Evolutionary conservation across 1,140 invertebrate species (phyloP).

Genomic region (Episyrphus balteatus): DNA sequence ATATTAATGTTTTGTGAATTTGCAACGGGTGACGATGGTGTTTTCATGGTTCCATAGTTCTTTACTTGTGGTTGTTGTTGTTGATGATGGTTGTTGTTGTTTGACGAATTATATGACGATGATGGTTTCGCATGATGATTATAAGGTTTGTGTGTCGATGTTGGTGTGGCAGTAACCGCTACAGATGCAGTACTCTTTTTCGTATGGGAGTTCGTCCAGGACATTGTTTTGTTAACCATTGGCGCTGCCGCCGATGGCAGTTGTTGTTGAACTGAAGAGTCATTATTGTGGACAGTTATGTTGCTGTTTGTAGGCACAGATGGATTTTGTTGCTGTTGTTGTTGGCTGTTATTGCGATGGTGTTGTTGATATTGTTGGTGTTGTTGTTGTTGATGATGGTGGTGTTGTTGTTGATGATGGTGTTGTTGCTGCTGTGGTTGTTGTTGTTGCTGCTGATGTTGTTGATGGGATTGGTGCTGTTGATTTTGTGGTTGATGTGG

Average conservation of each 20-base stretch:
- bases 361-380: not conserved
- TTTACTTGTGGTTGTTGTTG: constrained; percentile 21
- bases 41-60: constrained; percentile 31
- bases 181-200: constrained; percentile 34
- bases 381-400: not conserved
- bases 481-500: not conserved
- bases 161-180: constrained; percentile 29
- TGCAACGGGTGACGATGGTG: constrained; percentile 29
- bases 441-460: not conserved
- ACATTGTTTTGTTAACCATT: constrained; percentile 30
- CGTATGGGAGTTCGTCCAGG: constrained; percentile 33
- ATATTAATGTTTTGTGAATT: too few species aligned
- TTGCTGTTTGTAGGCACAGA: constrained; percentile 1
- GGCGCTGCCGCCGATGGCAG: constrained; percentile 3
- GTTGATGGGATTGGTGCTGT: not conserved
- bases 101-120: constrained; percentile 9
- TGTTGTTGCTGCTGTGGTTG: not conserved
- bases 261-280: not conserved
- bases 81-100: constrained; percentile 8
- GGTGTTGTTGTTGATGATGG: not conserved
- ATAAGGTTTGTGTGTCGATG: constrained; percentile 2
- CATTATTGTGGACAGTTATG: constrained; percentile 22
- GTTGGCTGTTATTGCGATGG: not conserved
- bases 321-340: constrained; percentile 4
- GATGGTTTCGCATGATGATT: constrained; percentile 1